Percentiles rank a stretch among this genome's conserved stretches.
Conservation (phyloP, 2,888 invertebrate genomes). For the Scaptomyza reducta region DNA sequence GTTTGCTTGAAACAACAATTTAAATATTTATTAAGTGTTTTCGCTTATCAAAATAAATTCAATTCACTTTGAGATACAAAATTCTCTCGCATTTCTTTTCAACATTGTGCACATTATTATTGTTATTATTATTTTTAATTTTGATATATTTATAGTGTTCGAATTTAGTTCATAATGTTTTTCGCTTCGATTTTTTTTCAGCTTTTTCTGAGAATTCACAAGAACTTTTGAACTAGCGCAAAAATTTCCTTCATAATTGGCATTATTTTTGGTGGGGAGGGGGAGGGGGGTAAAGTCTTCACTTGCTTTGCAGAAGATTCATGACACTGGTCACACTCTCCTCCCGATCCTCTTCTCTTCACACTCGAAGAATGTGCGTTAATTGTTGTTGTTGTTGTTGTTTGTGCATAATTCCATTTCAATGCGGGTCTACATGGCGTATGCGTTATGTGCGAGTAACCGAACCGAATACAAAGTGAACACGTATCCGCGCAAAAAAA, state of each 20-base stretch:
- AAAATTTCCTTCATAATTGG: too few species aligned
- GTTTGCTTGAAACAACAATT: constrained; percentile 35
- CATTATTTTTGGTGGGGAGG: too few species aligned
- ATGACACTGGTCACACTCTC: constrained; percentile 33
- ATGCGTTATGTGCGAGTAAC: constrained; percentile 51
- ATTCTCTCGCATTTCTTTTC: background rate
- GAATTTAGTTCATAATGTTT: background rate
- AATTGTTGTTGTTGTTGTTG: constrained; percentile 27
- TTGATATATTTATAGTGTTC: background rate
- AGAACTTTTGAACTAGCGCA: too few species aligned
- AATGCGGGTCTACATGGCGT: constrained; percentile 60
- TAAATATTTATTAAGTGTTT: constrained; percentile 28
- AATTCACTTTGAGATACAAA: constrained; percentile 4
- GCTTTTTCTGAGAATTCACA: too few species aligned
- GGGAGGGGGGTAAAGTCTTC: constrained; percentile 2
- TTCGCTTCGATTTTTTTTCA: background rate
- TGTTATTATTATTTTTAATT: background rate
- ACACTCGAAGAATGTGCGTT: constrained; percentile 41
- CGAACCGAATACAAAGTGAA: background rate
- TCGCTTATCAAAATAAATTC: constrained; percentile 6
- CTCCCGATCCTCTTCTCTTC: constrained; percentile 26
- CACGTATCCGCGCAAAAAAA: constrained; percentile 38
- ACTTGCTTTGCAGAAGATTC: constrained; percentile 77
- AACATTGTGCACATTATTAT: background rate
- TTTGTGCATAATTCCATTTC: constrained; percentile 40